phyloP scores from a whole-genome alignment of 2,113 vertebrate genomes.

The Asarcornis scutulata region DNA sequence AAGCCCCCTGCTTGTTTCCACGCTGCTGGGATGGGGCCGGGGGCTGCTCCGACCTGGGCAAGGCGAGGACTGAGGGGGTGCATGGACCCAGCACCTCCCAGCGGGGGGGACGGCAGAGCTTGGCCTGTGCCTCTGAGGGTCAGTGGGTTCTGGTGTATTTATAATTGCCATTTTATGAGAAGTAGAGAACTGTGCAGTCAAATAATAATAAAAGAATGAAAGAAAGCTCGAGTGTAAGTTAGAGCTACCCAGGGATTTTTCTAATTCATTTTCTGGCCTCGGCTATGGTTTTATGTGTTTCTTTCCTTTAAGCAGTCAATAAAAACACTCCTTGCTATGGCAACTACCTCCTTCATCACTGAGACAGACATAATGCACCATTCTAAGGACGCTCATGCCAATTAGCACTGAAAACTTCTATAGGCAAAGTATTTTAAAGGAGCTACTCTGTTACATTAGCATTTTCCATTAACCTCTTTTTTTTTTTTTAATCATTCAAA shows the following conservation, averaged over 20 bases:
- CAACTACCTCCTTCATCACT: constrained; percentile 15
- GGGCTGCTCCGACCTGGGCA: not conserved
- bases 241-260: constrained; percentile 62
- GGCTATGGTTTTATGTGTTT: constrained; percentile 55
- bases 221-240: constrained; percentile 10
- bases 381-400: not conserved
- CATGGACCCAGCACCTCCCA: not conserved
- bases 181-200: not conserved
- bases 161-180: constrained; percentile 28
- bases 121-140: not conserved
- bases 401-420: not conserved
- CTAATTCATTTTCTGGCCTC: constrained; percentile 41
- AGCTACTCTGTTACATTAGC: not conserved
- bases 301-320: constrained; percentile 56
- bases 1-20: not conserved
- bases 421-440: not conserved
- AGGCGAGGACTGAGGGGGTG: not conserved
- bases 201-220: not conserved
- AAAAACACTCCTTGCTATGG: constrained; percentile 70
- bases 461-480: not conserved
- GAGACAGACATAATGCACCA: not conserved
- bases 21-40: not conserved
- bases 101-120: not conserved
- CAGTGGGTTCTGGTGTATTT: not conserved
- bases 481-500: not conserved